phyloP scores from a whole-genome alignment of 1,140 invertebrate genomes.

The Euwallacea similis region DNA sequence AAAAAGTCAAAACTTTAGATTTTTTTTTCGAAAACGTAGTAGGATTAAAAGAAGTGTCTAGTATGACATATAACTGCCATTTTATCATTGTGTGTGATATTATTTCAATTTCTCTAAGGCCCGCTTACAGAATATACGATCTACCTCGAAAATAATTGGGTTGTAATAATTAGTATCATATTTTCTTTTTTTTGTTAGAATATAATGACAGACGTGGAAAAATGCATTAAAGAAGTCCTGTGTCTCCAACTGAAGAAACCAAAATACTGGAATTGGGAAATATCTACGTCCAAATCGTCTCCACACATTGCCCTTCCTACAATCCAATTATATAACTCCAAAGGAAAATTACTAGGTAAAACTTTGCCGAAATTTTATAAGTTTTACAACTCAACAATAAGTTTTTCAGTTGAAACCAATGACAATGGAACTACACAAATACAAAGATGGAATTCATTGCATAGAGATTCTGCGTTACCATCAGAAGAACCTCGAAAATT shows the following conservation, averaged over 20 bases:
- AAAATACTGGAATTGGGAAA: slow-evolving; percentile 58
- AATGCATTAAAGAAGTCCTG: slow-evolving; percentile 48
- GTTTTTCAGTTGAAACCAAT: slow-evolving; percentile 50
- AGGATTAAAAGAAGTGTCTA: too few relatives aligned
- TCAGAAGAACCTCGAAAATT: background rate
- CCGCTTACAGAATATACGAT: too few relatives aligned
- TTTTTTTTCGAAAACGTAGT: too few relatives aligned
- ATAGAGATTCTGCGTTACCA: background rate
- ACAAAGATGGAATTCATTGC: slow-evolving; percentile 41
- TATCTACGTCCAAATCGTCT: slow-evolving; percentile 58
- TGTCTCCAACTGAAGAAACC: slow-evolving; percentile 57
- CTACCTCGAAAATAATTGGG: too few relatives aligned
- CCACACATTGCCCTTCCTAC: slow-evolving; percentile 56
- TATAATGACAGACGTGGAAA: slow-evolving; percentile 30
- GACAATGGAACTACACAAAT: slow-evolving; percentile 43
- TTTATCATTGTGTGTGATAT: too few relatives aligned
- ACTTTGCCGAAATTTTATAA: background rate
- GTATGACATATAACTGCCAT: too few relatives aligned
- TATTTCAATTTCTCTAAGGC: too few relatives aligned
- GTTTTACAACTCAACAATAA: background rate
- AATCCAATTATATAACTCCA: slow-evolving; percentile 56
- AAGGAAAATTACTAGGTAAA: slow-evolving; percentile 52
- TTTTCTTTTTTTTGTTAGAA: background rate
- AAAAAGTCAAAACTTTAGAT: too few relatives aligned
- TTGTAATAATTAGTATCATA: background rate